phyloP scores from a whole-genome alignment of 2,113 vertebrate species.

The Hippocampus abdominalis region DNA sequence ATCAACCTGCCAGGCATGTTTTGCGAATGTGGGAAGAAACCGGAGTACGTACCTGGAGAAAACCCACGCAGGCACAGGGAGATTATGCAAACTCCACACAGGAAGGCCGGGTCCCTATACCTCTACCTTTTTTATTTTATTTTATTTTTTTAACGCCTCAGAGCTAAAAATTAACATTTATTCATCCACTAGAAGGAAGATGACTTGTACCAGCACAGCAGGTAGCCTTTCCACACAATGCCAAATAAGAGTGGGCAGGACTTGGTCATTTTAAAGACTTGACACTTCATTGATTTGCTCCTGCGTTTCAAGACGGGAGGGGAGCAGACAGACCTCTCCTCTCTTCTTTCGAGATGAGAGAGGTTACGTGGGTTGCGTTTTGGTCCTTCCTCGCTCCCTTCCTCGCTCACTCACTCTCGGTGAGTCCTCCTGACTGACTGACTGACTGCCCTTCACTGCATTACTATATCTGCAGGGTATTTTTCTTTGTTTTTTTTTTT shows the following conservation, averaged over 20 bases:
- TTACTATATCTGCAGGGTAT: background rate
- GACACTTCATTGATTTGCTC: background rate
- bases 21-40: too few species aligned
- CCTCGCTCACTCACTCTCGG: slow-evolving; percentile 39
- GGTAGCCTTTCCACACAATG: background rate
- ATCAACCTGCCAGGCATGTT: too few species aligned
- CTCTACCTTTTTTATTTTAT: too few species aligned
- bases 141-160: too few species aligned
- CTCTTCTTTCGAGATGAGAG: slow-evolving; percentile 18
- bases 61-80: too few species aligned
- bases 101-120: too few species aligned
- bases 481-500: background rate
- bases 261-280: background rate
- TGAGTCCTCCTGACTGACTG: slow-evolving; percentile 23
- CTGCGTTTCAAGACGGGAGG: background rate
- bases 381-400: slow-evolving; percentile 25
- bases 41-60: too few species aligned
- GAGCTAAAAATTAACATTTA: too few species aligned
- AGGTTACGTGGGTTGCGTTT: slow-evolving; percentile 25
- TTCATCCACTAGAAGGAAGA: background rate
- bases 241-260: slow-evolving; percentile 12
- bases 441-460: slow-evolving; percentile 26
- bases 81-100: too few species aligned
- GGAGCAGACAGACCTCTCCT: slow-evolving; percentile 28
- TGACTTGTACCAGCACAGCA: background rate